Percentiles rank a stretch among this genome's conserved stretches.
phyloP scores from a whole-genome alignment of 2,888 invertebrate genomes.

The Meteorus cinctellus region DNA sequence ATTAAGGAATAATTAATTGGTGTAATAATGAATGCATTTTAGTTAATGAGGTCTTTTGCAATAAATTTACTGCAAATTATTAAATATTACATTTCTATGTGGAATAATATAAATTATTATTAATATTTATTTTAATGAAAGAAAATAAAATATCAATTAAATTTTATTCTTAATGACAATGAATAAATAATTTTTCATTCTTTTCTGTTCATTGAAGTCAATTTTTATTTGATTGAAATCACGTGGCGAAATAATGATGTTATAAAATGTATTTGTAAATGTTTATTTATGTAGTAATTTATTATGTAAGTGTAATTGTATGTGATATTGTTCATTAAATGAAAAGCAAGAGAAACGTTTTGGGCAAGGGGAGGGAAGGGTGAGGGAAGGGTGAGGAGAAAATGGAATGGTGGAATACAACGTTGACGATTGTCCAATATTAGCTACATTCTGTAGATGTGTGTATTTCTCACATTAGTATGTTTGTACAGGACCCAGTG shows the following conservation, averaged over 20 bases:
- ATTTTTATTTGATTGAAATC: background rate
- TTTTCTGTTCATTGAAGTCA: background rate
- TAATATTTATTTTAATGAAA: background rate
- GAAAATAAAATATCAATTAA: no score
- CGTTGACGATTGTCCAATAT: constrained; percentile 60
- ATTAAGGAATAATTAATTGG: background rate
- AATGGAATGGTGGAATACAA: background rate
- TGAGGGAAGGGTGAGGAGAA: constrained; percentile 13
- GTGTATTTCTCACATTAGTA: constrained; percentile 72
- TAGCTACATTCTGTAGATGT: constrained; percentile 59
- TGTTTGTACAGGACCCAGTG: constrained; percentile 68
- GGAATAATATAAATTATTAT: background rate
- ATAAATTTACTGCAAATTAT: background rate
- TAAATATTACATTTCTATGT: background rate
- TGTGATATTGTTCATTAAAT: constrained; percentile 34
- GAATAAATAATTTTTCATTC: background rate
- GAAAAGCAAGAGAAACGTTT: constrained; percentile 29
- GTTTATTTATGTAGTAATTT: background rate
- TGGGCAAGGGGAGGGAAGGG: background rate
- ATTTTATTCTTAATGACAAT: no score
- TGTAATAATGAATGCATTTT: background rate
- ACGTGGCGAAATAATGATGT: constrained; percentile 1
- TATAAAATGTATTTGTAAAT: background rate
- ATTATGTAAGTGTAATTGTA: constrained; percentile 27
- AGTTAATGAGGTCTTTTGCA: background rate